Evolutionary conservation across 2,888 invertebrate species (phyloP).

Genomic region (Sarcophaga variegata): DNA sequence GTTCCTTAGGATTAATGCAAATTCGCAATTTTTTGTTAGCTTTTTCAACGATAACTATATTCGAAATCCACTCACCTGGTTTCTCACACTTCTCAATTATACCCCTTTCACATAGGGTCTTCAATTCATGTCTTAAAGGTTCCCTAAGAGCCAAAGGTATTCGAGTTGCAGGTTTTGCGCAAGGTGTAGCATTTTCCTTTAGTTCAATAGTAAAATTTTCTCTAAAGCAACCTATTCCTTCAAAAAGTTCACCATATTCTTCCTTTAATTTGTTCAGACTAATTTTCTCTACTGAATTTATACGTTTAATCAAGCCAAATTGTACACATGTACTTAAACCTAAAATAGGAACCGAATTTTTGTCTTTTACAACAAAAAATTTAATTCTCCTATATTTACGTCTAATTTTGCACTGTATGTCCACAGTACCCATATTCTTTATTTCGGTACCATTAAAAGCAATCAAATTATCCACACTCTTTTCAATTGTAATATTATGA

Average conservation of each 20-base stretch:
- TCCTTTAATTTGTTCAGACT: conserved; percentile 23
- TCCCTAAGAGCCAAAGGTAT: conserved; percentile 43
- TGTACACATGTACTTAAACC: conserved; percentile 41
- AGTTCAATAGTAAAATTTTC: conserved; percentile 6
- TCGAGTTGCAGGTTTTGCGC: conserved; percentile 33
- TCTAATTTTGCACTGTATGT: conserved; percentile 18
- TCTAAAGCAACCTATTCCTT: conserved; percentile 50
- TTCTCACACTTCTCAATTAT: conserved; percentile 47
- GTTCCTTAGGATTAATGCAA: conserved; percentile 59
- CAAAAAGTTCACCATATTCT: conserved; percentile 48
- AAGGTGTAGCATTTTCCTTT: conserved; percentile 41
- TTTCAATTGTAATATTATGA: conserved; percentile 19
- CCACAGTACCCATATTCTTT: conserved; percentile 27
- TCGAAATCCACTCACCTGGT: conserved; percentile 42
- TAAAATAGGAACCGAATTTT: conserved; percentile 40
- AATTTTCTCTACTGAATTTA: conserved; percentile 32
- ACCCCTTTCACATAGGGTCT: conserved; percentile 28
- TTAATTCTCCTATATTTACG: conserved; percentile 32
- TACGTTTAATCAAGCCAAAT: conserved; percentile 46
- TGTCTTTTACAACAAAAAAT: conserved; percentile 37
- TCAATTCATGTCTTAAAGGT: conserved; percentile 24
- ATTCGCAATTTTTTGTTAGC: conserved; percentile 59
- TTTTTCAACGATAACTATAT: conserved; percentile 56
- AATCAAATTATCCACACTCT: conserved; percentile 51
- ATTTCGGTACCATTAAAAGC: conserved; percentile 51